Evolutionary conservation across 2,797 vertebrate genomes (phyloP), one percentile per base, ranked within the genome.

Genomic region (Fundulus diaphanus): DNA sequence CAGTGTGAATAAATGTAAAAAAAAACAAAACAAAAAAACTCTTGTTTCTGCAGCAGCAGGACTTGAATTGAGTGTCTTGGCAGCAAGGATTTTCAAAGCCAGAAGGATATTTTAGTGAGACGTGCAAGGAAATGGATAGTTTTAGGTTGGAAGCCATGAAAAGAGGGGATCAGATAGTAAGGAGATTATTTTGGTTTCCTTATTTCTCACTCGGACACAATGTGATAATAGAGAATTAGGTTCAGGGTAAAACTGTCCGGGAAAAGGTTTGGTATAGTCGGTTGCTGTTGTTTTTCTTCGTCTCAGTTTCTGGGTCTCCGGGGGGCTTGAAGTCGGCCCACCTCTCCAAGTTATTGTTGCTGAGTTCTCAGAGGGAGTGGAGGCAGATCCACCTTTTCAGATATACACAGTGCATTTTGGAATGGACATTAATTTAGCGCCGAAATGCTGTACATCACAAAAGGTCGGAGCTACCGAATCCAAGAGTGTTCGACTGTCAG

Each of bases 1-100:
- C 37, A 0, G 27, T 22, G 59, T 67, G 69, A 85, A 81, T 71
- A n/a, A 24, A 8, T 15, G 12, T 18, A 29, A 20, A 57, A 44
- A n/a, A n/a, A n/a, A n/a, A n/a, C n/a, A n/a, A n/a, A n/a, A 29
- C 13, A 20, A 57, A 44, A 20, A 31, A 12, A 31, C 2, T 1
- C 1, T 7, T 3, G 12, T 59, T 33, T 46, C 56, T 59, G 20
- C 78, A 52, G 65, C 33, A 44, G 49, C 15, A 48, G 67, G 68
- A 56, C 48, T 42, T 67, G 48, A 48, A 35, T 61, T 66, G 13
- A 11, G 18, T 46, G 59, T 51, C 12, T 44, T 46, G 31, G 27
- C 46, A 7, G 72, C 29, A 57, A 4, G 57, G 16, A 54, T 57
- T 71, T 52, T 22, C 33, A 51, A 49, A 69, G 63, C 63, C 37